Evolutionary conservation across 1,140 invertebrate species (phyloP), one percentile per base, ranked within the genome.

Genomic region (Ganaspis sp.): DNA sequence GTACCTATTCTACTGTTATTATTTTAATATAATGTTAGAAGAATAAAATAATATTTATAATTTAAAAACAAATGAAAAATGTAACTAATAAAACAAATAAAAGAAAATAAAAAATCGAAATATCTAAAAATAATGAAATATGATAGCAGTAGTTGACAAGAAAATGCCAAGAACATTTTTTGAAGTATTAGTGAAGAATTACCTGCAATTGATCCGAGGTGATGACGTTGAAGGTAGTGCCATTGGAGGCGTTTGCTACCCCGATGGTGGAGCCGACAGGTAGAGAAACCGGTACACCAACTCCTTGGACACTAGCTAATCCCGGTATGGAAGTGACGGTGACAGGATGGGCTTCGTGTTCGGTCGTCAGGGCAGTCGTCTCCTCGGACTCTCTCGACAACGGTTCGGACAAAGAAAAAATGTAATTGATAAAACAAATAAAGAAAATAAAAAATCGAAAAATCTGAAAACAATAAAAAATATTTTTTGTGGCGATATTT

Each of bases 161-260:
- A n/a, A n/a, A n/a, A n/a, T n/a, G n/a, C n/a, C n/a, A 58, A 75
- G 54, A 73, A 26, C 15, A 40, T 69, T 17, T 26, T 19, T 37
- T 19, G 4, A 9, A 26, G 17, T 19, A 45, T 34, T 11, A 34
- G 8, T 29, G 21, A 34, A 26, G 2, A 26, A 21, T 37, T 81
- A 93, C 92, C 86, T 95, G 95, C 80, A 96, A 89, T 85, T 96
- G 95, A 81, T 96, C 96, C 9, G 95, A 94, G 11, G 95, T 95
- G 87, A 96, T 96, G 84, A 96, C 95, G 91, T 96, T 96, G 89
- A 96, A 96, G 34, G 95, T 94, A 53, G 95, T 94, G 21, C 94
- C 94, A 75, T 90, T 89, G 79, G 82, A 85, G 8, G 91, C 87
- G 77, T 91, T 90, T 17, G 92, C 87, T 71, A 93, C 92, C 49